phyloP scores from a whole-genome alignment of 2,797 vertebrate genomes.

The Chaetodon trifasciatus region DNA sequence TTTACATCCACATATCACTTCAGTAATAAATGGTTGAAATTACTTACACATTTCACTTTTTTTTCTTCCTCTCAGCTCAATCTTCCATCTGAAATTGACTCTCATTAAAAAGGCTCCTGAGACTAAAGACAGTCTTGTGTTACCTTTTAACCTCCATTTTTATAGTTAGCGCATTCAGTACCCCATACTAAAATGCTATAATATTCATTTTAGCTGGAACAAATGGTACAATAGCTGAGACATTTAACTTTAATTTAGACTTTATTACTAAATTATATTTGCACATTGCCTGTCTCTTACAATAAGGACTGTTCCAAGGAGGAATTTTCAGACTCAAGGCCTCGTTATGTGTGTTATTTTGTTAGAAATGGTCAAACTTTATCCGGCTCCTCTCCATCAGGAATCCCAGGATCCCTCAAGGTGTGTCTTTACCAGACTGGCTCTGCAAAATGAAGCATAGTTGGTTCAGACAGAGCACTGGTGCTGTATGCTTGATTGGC shows the following conservation, averaged over 20 bases:
- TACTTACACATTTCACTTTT: conserved; percentile 48
- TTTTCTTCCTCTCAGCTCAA: conserved; percentile 28
- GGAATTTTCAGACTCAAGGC: background rate
- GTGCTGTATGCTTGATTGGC: background rate
- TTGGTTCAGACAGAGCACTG: background rate
- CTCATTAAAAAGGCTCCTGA: conserved; percentile 50
- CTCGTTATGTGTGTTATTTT: background rate
- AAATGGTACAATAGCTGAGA: background rate
- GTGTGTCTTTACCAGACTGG: conserved; percentile 7
- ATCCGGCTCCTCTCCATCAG: background rate
- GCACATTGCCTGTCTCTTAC: background rate
- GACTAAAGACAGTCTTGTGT: conserved; percentile 29
- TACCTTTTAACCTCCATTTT: conserved; percentile 41
- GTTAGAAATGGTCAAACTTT: conserved; percentile 16
- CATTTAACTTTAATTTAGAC: conserved; percentile 4
- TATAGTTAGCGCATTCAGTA: conserved; percentile 3
- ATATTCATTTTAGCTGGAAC: background rate
- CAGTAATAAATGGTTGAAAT: conserved; percentile 67
- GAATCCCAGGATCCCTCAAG: conserved; percentile 6
- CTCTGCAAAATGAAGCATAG: conserved; percentile 14
- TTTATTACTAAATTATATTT: background rate
- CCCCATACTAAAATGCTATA: background rate
- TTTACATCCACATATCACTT: conserved; percentile 67
- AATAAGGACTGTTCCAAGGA: background rate
- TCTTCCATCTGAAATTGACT: conserved; percentile 61